Conservation (phyloP, 2,113 vertebrate genomes). For the Apteryx owenii region DNA sequence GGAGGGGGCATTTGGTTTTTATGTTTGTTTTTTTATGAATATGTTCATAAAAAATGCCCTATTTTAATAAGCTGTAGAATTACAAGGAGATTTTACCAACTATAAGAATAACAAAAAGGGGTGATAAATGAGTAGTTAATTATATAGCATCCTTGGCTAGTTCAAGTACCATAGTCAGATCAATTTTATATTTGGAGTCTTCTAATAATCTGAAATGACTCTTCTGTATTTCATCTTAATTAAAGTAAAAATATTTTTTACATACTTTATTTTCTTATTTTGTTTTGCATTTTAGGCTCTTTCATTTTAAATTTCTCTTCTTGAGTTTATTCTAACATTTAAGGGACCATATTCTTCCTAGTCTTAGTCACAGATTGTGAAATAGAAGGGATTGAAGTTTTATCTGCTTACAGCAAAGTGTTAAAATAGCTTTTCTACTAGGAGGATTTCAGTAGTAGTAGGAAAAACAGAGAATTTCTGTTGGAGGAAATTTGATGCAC, state of each 20-base stretch:
- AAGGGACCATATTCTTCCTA: neutral
- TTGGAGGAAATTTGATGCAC: slow-evolving; percentile 50
- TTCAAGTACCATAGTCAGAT: neutral
- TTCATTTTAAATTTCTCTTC: neutral
- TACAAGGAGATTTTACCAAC: neutral
- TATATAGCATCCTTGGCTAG: neutral
- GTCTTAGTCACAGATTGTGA: neutral
- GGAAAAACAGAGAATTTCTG: slow-evolving; percentile 50
- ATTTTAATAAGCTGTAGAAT: neutral
- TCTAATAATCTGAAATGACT: neutral
- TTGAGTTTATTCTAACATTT: neutral
- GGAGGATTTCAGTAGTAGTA: slow-evolving; percentile 35
- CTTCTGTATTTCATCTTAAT: neutral
- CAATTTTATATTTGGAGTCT: neutral
- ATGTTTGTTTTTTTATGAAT: neutral
- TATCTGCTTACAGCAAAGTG: slow-evolving; percentile 12
- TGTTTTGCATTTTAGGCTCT: neutral
- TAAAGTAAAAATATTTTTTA: neutral
- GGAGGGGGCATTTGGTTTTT: neutral
- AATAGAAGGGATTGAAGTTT: slow-evolving; percentile 36
- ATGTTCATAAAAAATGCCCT: neutral
- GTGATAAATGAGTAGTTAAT: neutral
- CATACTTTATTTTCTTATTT: neutral
- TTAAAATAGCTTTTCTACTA: slow-evolving; percentile 43
- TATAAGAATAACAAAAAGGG: neutral